Conservation (phyloP, 2,797 vertebrate species). For the Oreochromis mossambicus region DNA sequence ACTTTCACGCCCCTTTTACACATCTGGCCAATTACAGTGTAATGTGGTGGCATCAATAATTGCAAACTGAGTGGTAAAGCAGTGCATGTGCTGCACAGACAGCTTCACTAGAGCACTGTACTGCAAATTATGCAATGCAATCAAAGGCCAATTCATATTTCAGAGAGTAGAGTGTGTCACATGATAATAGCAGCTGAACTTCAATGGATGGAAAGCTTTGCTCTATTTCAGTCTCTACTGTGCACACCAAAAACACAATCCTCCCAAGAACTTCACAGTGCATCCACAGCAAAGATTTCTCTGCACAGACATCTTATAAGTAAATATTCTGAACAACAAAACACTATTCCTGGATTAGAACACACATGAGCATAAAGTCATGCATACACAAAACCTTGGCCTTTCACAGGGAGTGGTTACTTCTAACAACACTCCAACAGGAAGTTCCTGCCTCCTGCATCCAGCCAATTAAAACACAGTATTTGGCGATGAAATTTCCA, state of each 20-base stretch:
- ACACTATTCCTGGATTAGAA: not conserved
- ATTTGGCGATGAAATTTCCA: constrained; percentile 48
- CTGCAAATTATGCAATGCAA: not conserved
- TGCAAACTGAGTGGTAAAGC: not conserved
- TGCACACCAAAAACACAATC: not conserved
- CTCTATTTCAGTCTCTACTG: not conserved
- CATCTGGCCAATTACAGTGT: not conserved
- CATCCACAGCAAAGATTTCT: not conserved
- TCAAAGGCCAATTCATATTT: not conserved
- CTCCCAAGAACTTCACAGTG: not conserved
- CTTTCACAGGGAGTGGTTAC: constrained; percentile 47
- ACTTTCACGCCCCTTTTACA: not conserved
- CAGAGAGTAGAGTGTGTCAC: not conserved
- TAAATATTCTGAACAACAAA: not conserved
- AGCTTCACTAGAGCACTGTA: not conserved
- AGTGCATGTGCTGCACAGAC: not conserved
- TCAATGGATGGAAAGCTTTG: not conserved
- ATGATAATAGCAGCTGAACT: not conserved
- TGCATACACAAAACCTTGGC: not conserved
- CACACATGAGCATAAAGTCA: not conserved
- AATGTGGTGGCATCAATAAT: not conserved
- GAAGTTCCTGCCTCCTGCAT: constrained; percentile 62
- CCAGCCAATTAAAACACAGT: constrained; percentile 55
- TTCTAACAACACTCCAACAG: constrained; percentile 47
- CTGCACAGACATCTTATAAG: not conserved